phyloP scores from a whole-genome alignment of 2,113 vertebrate genomes.

The Ptyas mucosa region DNA sequence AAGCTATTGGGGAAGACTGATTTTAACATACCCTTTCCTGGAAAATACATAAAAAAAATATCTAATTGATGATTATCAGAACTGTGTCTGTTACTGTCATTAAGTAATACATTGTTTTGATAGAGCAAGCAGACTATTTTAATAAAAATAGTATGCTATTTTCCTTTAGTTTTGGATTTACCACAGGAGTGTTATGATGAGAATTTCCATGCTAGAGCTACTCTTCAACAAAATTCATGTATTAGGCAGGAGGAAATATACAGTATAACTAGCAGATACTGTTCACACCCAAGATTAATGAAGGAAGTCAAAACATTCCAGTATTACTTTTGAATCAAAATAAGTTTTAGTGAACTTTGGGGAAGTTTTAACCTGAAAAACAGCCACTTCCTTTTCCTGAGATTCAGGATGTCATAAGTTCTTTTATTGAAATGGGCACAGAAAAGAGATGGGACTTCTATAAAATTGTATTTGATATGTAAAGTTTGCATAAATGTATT shows the following conservation, averaged over 20 bases:
- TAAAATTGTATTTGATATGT: conserved; percentile 29
- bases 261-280: neutral
- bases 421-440: conserved; percentile 40
- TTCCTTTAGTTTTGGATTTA: conserved; percentile 3
- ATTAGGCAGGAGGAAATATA: neutral
- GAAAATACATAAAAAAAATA: neutral
- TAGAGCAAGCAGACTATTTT: neutral
- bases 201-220: conserved; percentile 6
- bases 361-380: conserved; percentile 60
- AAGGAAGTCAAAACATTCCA: conserved; percentile 39
- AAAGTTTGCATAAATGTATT: conserved; percentile 31
- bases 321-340: conserved; percentile 17
- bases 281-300: conserved; percentile 1
- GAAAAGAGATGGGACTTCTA: conserved; percentile 31
- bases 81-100: conserved; percentile 26
- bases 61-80: conserved; percentile 29
- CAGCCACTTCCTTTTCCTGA: conserved; percentile 70
- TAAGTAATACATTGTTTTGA: conserved; percentile 11
- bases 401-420: conserved; percentile 42
- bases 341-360: conserved; percentile 67
- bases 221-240: neutral
- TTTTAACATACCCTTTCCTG: neutral
- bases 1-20: neutral
- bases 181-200: neutral
- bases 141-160: neutral